phyloP scores from a whole-genome alignment of 2,113 vertebrate species.

The Dasypus novemcinctus region DNA sequence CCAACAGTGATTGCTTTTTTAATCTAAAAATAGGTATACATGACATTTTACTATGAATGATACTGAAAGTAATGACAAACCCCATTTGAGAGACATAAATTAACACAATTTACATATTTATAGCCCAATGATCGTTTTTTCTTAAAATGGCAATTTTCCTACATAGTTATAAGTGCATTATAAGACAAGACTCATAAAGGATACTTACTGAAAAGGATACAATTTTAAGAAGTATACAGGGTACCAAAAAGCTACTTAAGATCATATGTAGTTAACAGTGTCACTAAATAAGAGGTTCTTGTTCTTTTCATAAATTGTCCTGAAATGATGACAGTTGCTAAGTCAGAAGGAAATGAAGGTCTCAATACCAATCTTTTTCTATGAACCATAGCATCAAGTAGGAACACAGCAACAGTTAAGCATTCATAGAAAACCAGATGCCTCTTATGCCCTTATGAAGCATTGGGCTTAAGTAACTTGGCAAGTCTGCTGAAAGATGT shows the following conservation, averaged over 20 bases:
- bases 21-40: not conserved
- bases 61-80: not conserved
- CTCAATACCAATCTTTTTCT: not conserved
- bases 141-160: not conserved
- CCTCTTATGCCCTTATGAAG: not conserved
- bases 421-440: not conserved
- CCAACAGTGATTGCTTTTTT: slow-evolving; percentile 9
- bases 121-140: not conserved
- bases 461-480: not conserved
- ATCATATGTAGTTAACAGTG: not conserved
- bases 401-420: not conserved
- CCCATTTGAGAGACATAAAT: not conserved
- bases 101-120: not conserved
- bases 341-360: not conserved
- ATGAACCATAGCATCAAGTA: not conserved
- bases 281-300: not conserved
- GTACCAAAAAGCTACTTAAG: not conserved
- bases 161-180: not conserved
- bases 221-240: not conserved
- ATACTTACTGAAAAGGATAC: not conserved
- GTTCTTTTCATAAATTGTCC: not conserved
- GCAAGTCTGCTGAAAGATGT: not conserved
- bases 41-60: not conserved
- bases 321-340: not conserved
- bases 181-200: not conserved